Evolutionary conservation across 1,140 invertebrate species (phyloP).

Genomic region (Sitodiplosis mosellana): DNA sequence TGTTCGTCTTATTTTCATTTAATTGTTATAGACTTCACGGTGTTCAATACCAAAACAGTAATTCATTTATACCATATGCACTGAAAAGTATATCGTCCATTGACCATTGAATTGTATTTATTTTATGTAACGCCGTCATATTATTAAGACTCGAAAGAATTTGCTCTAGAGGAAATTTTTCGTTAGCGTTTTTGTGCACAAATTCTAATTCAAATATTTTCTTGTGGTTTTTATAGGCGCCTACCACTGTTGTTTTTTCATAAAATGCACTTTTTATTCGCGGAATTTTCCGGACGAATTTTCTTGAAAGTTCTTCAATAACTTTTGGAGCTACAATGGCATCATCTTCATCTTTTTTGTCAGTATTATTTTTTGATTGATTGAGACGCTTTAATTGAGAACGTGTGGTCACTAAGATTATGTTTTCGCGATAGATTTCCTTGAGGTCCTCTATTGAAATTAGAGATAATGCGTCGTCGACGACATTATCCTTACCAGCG

Average conservation of each 20-base stretch:
- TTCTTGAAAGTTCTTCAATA: background rate
- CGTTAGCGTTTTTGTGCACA: background rate
- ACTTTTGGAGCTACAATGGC: background rate
- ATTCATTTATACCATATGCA: background rate
- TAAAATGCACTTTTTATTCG: background rate
- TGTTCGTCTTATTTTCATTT: too few species aligned
- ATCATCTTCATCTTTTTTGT: background rate
- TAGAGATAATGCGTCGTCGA: slow-evolving; percentile 4
- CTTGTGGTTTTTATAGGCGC: background rate
- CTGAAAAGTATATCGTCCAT: background rate
- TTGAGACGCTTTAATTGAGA: background rate
- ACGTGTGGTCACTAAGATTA: background rate
- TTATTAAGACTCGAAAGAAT: background rate
- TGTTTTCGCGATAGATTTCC: too few species aligned
- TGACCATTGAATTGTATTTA: background rate
- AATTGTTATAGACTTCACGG: too few species aligned
- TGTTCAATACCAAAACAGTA: too few species aligned
- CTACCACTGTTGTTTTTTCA: background rate
- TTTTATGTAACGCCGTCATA: background rate
- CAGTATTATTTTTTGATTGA: background rate
- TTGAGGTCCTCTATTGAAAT: slow-evolving; percentile 1
- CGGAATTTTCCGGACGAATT: background rate
- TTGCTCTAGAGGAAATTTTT: background rate
- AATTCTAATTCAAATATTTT: background rate
- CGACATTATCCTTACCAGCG: slow-evolving; percentile 4